Evolutionary conservation across 2,888 invertebrate genomes (phyloP), one percentile per base, ranked within the genome.

Genomic region (Megamerina dolium): DNA sequence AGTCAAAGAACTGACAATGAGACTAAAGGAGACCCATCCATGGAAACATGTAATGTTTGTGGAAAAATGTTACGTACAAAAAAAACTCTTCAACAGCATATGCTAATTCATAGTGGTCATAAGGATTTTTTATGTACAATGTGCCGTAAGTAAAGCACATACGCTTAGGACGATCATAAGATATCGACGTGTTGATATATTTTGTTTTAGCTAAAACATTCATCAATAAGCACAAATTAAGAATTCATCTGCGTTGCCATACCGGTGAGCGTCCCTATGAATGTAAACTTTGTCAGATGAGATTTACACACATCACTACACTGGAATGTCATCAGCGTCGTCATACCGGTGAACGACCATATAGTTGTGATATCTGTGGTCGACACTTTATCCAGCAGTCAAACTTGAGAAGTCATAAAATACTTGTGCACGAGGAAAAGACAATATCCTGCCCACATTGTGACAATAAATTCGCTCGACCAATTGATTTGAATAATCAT

Each of bases 1-100:
- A n/a, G n/a, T n/a, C n/a, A n/a, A n/a, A n/a, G n/a, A 19, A 60
- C 56, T 45, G 64, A 66, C 40, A 61, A 64, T 2, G 63, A 62
- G 5, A 61, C 63, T 46, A 61, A 57, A 45, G n/a, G n/a, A n/a
- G n/a, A n/a, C n/a, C n/a, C n/a, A n/a, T n/a, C n/a, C n/a, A n/a
- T n/a, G n/a, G n/a, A n/a, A n/a, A n/a, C n/a, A n/a, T 23, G 23
- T 23, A 23, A 23, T 23, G 10, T 23, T 23, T 23, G 23, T 23
- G 23, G 23, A 8, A 23, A 23, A 23, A 23, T 23, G 6, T 8
- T 23, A 10, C 6, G 6, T 23, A 8, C 23, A 23, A 10, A 6
- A n/a, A n/a, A n/a, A n/a, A n/a, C n/a, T n/a, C 35, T 60, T 13
- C 48, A 52, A 37, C 58, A 58, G 37, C 66, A 66, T 34, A 58